phyloP scores from a whole-genome alignment of 2,113 vertebrate genomes.

The Formicarius rufipectus region DNA sequence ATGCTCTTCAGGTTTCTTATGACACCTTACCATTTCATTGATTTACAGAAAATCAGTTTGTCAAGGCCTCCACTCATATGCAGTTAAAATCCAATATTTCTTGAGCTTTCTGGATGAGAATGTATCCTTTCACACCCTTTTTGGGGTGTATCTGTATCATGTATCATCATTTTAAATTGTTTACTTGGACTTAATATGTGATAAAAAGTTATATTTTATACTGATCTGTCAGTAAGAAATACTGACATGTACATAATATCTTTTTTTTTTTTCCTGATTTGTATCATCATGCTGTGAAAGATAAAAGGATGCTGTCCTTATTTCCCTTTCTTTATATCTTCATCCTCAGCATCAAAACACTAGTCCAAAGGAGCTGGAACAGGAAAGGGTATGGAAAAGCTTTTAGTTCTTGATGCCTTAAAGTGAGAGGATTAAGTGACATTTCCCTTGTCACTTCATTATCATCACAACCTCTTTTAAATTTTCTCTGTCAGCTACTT shows the following conservation, averaged over 20 bases:
- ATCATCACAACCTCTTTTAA: background rate
- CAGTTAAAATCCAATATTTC: background rate
- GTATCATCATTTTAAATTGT: background rate
- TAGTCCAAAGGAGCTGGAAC: background rate
- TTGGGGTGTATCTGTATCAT: background rate
- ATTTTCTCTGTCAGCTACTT: background rate
- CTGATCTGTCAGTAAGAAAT: background rate
- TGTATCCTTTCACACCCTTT: background rate
- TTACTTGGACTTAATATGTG: background rate
- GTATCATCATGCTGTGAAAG: background rate
- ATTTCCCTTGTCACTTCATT: slow-evolving; percentile 45
- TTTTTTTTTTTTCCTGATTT: background rate
- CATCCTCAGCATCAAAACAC: background rate
- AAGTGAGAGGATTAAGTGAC: background rate
- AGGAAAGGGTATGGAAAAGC: background rate
- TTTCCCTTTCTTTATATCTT: background rate
- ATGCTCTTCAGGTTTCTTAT: background rate
- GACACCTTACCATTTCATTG: background rate
- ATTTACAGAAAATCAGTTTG: background rate
- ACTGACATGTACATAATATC: background rate
- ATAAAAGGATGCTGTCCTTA: background rate
- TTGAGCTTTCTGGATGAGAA: background rate
- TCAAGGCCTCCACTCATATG: background rate
- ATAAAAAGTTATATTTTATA: background rate
- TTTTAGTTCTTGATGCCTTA: background rate